Evolutionary conservation across 1,140 invertebrate species (phyloP).

Genomic region (Tetramorium alpestre): DNA sequence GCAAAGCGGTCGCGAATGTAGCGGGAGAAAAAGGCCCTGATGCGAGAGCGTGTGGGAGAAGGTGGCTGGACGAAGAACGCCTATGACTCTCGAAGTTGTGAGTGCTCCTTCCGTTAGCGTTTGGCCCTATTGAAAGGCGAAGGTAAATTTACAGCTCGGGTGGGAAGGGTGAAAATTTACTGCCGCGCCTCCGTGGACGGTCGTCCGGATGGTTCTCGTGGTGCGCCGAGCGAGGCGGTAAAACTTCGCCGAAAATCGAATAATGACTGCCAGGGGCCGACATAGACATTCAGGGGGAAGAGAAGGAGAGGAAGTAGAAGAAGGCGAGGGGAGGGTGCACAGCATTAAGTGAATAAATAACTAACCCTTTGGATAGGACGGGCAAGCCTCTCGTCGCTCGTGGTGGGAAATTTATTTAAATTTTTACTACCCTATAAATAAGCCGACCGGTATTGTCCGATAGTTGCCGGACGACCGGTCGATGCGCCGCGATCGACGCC

Average conservation of each 20-base stretch:
- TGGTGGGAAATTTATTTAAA: constrained; percentile 77
- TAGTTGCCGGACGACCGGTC: constrained; percentile 45
- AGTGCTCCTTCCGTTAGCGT: constrained; percentile 53
- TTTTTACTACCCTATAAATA: constrained; percentile 80
- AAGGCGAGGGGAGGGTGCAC: not conserved
- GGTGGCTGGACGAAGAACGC: constrained; percentile 6
- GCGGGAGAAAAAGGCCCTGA: constrained; percentile 38
- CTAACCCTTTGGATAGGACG: constrained; percentile 53
- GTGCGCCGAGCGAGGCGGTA: constrained; percentile 46
- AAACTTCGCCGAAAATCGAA: constrained; percentile 77
- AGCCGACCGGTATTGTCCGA: constrained; percentile 67
- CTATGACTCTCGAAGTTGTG: constrained; percentile 11
- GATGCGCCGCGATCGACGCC: constrained; percentile 31
- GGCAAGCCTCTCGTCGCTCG: not conserved
- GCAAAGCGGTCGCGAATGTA: constrained; percentile 51
- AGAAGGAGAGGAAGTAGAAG: not conserved
- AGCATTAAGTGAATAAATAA: constrained; percentile 79
- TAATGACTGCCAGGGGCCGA: constrained; percentile 52
- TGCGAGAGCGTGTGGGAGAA: not conserved
- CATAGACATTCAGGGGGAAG: not conserved
- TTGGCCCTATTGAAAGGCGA: constrained; percentile 76
- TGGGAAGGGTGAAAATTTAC: constrained; percentile 82
- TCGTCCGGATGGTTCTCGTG: constrained; percentile 38
- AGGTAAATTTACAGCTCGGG: constrained; percentile 78
- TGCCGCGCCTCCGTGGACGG: constrained; percentile 66